Conservation (phyloP, 2,888 invertebrate species). For the Rugalucina vietnamica region DNA sequence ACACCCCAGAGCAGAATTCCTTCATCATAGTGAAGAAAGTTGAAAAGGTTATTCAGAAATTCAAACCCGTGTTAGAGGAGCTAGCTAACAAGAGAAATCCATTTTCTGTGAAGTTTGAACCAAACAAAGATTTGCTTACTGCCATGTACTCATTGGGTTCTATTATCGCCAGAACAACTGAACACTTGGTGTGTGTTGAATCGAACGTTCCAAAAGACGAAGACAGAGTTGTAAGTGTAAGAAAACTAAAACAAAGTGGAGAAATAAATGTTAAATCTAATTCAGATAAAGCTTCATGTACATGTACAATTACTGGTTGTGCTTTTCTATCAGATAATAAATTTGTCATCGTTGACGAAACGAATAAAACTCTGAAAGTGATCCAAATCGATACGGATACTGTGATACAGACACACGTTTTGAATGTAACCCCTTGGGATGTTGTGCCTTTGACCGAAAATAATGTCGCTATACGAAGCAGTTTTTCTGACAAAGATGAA, state of each 20-base stretch:
- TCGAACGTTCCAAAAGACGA: not conserved
- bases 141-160: slow-evolving; percentile 53
- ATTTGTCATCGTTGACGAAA: slow-evolving; percentile 49
- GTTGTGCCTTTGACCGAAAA: slow-evolving; percentile 34
- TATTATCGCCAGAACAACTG: slow-evolving; percentile 47
- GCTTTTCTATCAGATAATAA: slow-evolving; percentile 30
- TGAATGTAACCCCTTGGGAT: slow-evolving; percentile 50
- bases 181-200: slow-evolving; percentile 33
- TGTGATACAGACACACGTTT: not conserved
- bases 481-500: slow-evolving; percentile 42
- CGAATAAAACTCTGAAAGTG: slow-evolving; percentile 46
- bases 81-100: slow-evolving; percentile 35
- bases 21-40: slow-evolving; percentile 45
- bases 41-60: slow-evolving; percentile 32
- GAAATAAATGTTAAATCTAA: slow-evolving; percentile 47
- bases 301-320: slow-evolving; percentile 52
- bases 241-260: slow-evolving; percentile 25
- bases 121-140: slow-evolving; percentile 36
- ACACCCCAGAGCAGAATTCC: slow-evolving; percentile 22
- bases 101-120: slow-evolving; percentile 45
- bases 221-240: not conserved
- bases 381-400: slow-evolving; percentile 17
- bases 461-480: slow-evolving; percentile 42
- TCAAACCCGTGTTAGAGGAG: slow-evolving; percentile 42
- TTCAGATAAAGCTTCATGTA: slow-evolving; percentile 31